Evolutionary conservation across 2,797 vertebrate species (phyloP).

Genomic region (Paramormyrops hopkinsi): DNA sequence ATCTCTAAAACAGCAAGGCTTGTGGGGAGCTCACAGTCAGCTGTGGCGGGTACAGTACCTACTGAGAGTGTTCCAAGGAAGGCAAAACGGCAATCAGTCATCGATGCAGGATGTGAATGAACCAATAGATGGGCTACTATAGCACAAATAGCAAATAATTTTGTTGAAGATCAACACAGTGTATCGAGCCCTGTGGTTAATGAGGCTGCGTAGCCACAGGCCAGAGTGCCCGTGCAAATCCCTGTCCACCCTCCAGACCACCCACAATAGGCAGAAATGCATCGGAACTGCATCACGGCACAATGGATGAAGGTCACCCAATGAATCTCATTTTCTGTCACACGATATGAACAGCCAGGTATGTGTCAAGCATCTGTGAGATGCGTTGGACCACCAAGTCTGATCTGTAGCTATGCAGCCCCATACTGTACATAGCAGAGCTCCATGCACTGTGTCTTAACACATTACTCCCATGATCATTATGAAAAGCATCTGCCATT

Average conservation of each 20-base stretch:
- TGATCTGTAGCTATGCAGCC: not conserved
- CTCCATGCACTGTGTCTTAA: not conserved
- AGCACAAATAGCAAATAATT: not conserved
- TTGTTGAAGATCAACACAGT: not conserved
- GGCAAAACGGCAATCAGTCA: not conserved
- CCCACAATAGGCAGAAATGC: not conserved
- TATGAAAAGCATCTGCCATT: not conserved
- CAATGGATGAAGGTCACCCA: not conserved
- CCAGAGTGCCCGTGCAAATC: not conserved
- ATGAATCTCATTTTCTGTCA: not conserved
- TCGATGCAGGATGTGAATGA: not conserved
- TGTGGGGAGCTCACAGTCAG: not conserved
- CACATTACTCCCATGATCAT: not conserved
- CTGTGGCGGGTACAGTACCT: not conserved
- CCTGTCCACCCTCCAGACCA: not conserved
- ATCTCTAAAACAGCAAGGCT: not conserved
- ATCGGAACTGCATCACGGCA: not conserved
- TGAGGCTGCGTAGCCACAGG: not conserved
- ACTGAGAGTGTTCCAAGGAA: not conserved
- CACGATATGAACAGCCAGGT: not conserved
- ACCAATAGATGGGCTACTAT: not conserved
- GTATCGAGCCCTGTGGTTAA: not conserved
- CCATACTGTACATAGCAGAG: not conserved
- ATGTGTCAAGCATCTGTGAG: not conserved
- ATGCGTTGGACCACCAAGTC: not conserved